Evolutionary conservation across 2,888 invertebrate genomes (phyloP), one percentile per base, ranked within the genome.

Genomic region (Archips crataeganus): DNA sequence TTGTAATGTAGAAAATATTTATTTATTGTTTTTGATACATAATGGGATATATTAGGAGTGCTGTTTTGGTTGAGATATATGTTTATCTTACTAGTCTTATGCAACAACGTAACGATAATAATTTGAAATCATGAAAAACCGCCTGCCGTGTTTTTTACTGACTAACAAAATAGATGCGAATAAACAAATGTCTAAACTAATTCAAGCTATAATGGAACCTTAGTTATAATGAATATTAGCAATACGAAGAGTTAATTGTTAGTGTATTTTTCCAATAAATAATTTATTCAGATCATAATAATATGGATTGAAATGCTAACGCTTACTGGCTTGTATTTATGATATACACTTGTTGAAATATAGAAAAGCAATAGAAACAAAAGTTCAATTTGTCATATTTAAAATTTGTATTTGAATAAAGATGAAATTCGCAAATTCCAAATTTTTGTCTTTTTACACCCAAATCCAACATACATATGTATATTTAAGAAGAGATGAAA

Each of bases 1-100:
- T 77, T 75, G 66, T 75, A 65, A 23, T 75, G 68, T 75, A 69
- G 71, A 75, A 45, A 68, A 76, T 69, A 68, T 76, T 77, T 71
- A 79, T 77, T 79, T 77, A 78, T 76, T 77, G 75, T 75, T 78
- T 77, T 77, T 78, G 61, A 73, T 77, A 76, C 63, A 71, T 60
- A 75, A 75, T 62, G 71, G 75, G 72, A 71, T 70, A 65, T 75
- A 57, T 54, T 61, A 71, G 65, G 47, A 36, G 45, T 32, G 13
- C 32, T 34, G 60, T 67, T 11, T 72, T 67, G 67, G 36, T 72
- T 67, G 62, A 67, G 71, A 71, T 39, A 51, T 13, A 36, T 23
- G 32, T 45, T 45, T 62, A 11, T 45, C 13, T 57, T 10, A 4
- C 57, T 57, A 11, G 1, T 49, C 11, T 49, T 3, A 23, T 23